phyloP scores from a whole-genome alignment of 2,113 vertebrate species.

The Oryzias woworae region DNA sequence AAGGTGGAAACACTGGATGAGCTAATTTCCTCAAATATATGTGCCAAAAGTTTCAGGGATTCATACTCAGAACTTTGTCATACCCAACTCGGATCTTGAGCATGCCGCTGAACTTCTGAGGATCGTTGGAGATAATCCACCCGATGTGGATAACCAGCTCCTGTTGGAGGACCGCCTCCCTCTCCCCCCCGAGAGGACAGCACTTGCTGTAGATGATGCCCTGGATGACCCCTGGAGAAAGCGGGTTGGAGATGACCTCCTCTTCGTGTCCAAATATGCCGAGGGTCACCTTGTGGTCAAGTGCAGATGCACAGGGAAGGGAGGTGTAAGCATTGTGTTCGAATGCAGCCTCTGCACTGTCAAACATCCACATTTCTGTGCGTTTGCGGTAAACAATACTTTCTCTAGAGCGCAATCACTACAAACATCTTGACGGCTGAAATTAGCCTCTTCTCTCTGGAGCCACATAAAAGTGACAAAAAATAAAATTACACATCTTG shows the following conservation, averaged over 20 bases:
- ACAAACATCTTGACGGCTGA: slow-evolving; percentile 19
- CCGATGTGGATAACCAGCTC: slow-evolving; percentile 98
- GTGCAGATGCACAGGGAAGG: neutral
- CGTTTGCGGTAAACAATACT: neutral
- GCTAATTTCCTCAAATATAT: neutral
- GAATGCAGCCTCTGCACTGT: neutral
- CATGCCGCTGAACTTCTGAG: slow-evolving; percentile 96
- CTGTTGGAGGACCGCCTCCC: slow-evolving; percentile 93
- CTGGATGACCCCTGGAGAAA: slow-evolving; percentile 94
- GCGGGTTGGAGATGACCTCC: slow-evolving; percentile 95
- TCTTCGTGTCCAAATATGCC: slow-evolving; percentile 95
- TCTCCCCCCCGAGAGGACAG: slow-evolving; percentile 81
- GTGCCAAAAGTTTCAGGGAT: neutral
- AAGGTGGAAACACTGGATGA: neutral
- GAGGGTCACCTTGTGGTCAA: slow-evolving; percentile 85
- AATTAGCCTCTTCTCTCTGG: slow-evolving; percentile 49
- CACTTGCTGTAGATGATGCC: slow-evolving; percentile 93
- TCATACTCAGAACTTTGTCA: slow-evolving; percentile 10
- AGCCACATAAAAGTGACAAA: slow-evolving; percentile 28
- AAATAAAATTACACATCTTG: slow-evolving; percentile 25
- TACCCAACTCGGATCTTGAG: slow-evolving; percentile 96
- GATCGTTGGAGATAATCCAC: slow-evolving; percentile 96
- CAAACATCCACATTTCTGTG: neutral
- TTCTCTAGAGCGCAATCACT: slow-evolving; percentile 20
- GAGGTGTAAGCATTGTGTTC: neutral